Conservation (phyloP, 2,113 vertebrate genomes). For the Rhipidura dahli region DNA sequence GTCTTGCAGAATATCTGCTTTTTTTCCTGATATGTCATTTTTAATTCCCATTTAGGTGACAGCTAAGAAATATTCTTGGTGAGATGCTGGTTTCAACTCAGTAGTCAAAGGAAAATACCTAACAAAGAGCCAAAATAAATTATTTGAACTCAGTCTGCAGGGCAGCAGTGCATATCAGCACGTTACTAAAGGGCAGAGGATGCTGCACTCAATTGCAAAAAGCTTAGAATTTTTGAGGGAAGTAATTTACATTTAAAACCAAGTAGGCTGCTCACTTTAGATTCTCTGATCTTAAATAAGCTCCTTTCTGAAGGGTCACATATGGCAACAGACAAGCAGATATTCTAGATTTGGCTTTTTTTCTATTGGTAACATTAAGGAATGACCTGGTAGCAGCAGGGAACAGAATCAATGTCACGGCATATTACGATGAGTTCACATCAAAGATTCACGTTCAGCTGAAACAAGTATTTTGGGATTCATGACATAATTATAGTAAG, state of each 20-base stretch:
- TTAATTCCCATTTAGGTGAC: not conserved
- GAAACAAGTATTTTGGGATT: not conserved
- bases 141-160: not conserved
- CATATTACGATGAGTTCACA: not conserved
- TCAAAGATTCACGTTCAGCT: not conserved
- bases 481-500: not conserved
- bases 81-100: not conserved
- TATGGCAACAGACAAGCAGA: not conserved
- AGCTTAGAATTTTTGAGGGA: not conserved
- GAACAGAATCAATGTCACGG: not conserved
- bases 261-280: not conserved
- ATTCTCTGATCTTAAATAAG: not conserved
- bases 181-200: not conserved
- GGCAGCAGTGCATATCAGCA: not conserved
- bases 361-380: not conserved
- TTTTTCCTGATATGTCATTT: not conserved
- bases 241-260: not conserved
- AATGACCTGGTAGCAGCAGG: not conserved
- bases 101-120: not conserved
- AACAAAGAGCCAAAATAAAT: not conserved
- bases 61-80: not conserved
- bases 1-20: not conserved
- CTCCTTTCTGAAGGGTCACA: not conserved
- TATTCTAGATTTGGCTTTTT: not conserved
- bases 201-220: not conserved